Evolutionary conservation across 2,888 invertebrate genomes (phyloP), one percentile per base, ranked within the genome.

Genomic region (Platycheirus rosarum): DNA sequence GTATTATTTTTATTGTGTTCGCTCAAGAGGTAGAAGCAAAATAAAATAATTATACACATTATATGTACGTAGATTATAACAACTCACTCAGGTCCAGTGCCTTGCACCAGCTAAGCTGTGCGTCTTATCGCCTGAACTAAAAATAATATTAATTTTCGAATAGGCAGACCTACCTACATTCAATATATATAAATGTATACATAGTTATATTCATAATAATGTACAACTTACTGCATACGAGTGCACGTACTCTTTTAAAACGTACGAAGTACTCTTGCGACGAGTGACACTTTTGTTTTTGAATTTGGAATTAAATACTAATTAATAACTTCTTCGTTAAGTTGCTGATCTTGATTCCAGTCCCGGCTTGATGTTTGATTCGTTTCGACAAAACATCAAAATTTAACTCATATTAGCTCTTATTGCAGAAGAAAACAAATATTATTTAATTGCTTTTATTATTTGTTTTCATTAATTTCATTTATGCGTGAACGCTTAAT

Each of bases 371-470:
- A 6, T 20, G 18, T 35, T 6, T 53, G 35, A 20, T 18, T 53
- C 46, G 20, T 77, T 71, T 62, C 20, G 46, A 71, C 51, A 71
- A 48, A 65, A 26, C 57, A 44, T 70, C 51, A 62, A 62, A 73
- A 66, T 62, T 78, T 46, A 78, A 49, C 57, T 46, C 14, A 60
- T 60, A 71, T 77, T 46, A 65, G 51, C 42, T 57, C 69, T 68
- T 73, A 62, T 62, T 23, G 62, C 46, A 46, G 16, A 53, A 37
- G 40, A 74, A 63, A 79, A 75, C 62, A 69, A 63, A 48, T 69
- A 65, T 79, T 55, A 65, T 69, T 44, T 51, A 37, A 20, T 77
- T 35, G 11, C 48, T 26, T 6, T 44, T 44, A 44, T 40, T 60
- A 42, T 49, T 23, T 40, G 40, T 37, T 71, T 18, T 66, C 23